Percentiles rank a stretch among this genome's conserved stretches.
Conservation (phyloP, 2,888 invertebrate genomes). For the Synergus gifuensis region DNA sequence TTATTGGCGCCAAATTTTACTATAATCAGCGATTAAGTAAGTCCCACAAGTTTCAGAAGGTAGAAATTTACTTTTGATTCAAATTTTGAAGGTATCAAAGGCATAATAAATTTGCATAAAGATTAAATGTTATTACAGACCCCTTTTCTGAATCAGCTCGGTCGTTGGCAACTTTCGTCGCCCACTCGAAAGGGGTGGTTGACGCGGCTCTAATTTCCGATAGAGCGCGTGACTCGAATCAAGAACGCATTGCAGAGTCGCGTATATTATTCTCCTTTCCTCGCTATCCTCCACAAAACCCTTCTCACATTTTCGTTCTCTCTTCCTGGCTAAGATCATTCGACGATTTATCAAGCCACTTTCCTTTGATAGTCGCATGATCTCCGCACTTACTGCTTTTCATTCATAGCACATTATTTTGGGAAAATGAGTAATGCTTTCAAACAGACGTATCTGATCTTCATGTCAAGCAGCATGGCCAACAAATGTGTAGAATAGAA, state of each 20-base stretch:
- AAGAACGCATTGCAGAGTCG: slow-evolving; percentile 20
- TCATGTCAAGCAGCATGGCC: not conserved
- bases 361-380: slow-evolving; percentile 20
- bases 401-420: slow-evolving; percentile 19
- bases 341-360: slow-evolving; percentile 48
- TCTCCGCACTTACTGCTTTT: not conserved
- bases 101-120: not conserved
- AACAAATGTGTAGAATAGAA: not conserved
- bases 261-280: slow-evolving; percentile 23
- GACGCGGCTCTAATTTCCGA: slow-evolving; percentile 76
- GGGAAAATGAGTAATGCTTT: slow-evolving; percentile 7
- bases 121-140: not conserved
- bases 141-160: slow-evolving; percentile 37
- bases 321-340: slow-evolving; percentile 18
- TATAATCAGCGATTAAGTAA: no score
- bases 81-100: not conserved
- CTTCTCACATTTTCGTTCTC: slow-evolving; percentile 14
- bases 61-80: not conserved
- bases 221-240: slow-evolving; percentile 75
- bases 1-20: no score
- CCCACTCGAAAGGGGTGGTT: slow-evolving; percentile 49
- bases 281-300: slow-evolving; percentile 2
- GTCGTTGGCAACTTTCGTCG: slow-evolving; percentile 49
- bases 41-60: no score
- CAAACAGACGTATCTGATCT: not conserved